Evolutionary conservation across 92 coral and sea anemone genomes (phyloP), one percentile per base, ranked within the genome.

Genomic region (Heliopora coerulea): DNA sequence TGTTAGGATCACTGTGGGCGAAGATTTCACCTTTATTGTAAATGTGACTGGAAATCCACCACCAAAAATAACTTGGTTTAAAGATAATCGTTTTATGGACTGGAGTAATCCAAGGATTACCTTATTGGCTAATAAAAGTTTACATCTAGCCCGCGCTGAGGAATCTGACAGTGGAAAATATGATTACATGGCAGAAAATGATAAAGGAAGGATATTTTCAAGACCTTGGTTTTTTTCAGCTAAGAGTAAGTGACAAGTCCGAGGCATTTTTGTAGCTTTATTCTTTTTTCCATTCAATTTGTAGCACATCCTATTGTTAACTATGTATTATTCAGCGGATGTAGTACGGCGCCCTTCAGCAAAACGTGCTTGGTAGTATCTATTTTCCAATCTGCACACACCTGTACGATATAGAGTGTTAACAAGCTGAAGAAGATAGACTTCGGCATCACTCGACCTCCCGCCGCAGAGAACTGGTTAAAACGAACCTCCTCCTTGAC

Each of bases 101-200:
- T 50, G 13, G 49, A 54, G 49, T n/a, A 70, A 70, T 70, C 49
- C 77, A 8, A 50, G 77, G 31, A 25, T 50, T 57, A 50, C 48
- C 14, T 19, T 70, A 58, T 54, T 70, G 48, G 24, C 34, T 10
- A 70, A 70, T 39, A 54, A 70, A 2, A 70, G 77, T 70, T 70
- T 70, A 34, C 58, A 30, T 28, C 30, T 70, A 8, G 26, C 62
- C 62, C 52, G 54, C 23, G 49, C 33, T 19, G 63, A 54, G 19
- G 8, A 32, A 14, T 62, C 27, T 28, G 77, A 70, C 41, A 23
- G 8, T 3, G 77, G 77, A 27, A 25, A 18, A 18, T 70, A 70
- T 20, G 77, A 70, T 19, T 70, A 52, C 49, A 70, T 70, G 77
- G 77, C 77, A 20, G 77, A 70, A 54, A 70, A 70, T 32, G 50